Evolutionary conservation across 2,797 vertebrate genomes (phyloP).

Genomic region (Ambastaia sidthimunki): DNA sequence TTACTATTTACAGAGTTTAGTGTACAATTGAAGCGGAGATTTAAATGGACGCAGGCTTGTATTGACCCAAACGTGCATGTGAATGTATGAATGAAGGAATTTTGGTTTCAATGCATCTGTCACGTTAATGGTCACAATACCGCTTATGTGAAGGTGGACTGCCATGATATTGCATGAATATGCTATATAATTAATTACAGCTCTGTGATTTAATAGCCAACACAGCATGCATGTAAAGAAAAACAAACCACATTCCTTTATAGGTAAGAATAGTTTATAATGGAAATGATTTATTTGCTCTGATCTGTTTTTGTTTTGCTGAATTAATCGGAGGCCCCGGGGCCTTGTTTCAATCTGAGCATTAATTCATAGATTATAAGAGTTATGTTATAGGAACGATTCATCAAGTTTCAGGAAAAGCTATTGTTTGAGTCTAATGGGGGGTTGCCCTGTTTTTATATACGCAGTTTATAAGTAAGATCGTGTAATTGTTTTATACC

Average conservation of each 20-base stretch:
- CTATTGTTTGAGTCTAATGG: neutral
- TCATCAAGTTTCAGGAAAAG: neutral
- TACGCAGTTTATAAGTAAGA: neutral
- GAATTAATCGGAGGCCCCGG: neutral
- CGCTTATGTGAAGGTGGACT: neutral
- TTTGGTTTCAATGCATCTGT: neutral
- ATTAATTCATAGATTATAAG: neutral
- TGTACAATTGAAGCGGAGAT: neutral
- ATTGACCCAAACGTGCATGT: neutral
- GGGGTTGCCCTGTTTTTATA: neutral
- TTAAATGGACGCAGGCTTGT: neutral
- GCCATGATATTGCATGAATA: neutral
- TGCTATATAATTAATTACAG: neutral
- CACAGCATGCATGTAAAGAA: neutral
- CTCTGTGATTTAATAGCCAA: neutral
- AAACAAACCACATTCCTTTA: neutral
- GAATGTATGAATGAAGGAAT: conserved; percentile 20
- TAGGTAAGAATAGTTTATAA: neutral
- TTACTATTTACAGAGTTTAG: neutral
- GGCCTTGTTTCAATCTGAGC: conserved; percentile 6
- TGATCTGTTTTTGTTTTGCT: neutral
- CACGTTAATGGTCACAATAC: neutral
- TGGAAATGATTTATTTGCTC: neutral
- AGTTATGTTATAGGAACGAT: neutral
- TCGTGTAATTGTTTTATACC: neutral